Percentiles rank a stretch among this genome's conserved stretches.
Conservation (phyloP, 2,797 vertebrate species). For the Pygocentrus nattereri region DNA sequence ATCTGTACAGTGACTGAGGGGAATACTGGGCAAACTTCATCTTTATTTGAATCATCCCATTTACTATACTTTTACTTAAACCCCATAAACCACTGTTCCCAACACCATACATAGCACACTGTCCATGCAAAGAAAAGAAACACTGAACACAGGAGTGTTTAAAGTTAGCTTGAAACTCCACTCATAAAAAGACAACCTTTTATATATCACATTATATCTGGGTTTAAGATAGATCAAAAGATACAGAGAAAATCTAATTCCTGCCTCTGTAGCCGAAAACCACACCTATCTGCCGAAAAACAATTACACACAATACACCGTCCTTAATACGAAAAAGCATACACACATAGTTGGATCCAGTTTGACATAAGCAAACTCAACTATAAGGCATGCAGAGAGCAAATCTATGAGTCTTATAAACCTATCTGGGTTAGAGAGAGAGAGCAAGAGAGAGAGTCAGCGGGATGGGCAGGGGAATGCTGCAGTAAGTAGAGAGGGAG, state of each 20-base stretch:
- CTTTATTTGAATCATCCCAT: no score
- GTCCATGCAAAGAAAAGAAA: background rate
- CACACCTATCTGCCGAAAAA: background rate
- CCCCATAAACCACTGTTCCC: no score
- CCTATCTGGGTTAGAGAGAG: conserved; percentile 17
- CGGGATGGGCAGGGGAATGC: conserved; percentile 35
- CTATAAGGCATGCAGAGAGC: background rate
- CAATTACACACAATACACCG: background rate
- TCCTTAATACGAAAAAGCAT: conserved; percentile 16
- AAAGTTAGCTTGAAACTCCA: background rate
- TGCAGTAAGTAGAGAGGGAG: conserved; percentile 33
- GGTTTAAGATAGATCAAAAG: background rate
- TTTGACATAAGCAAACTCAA: background rate
- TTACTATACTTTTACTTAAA: no score
- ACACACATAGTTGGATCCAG: conserved; percentile 24
- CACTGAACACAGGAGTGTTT: no score
- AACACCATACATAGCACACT: no score
- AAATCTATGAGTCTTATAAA: background rate
- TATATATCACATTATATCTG: background rate
- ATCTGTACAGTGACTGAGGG: no score
- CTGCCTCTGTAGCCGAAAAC: background rate
- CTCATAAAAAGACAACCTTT: background rate
- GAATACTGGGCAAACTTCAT: no score
- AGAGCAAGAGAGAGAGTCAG: conserved; percentile 7
- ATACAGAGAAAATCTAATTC: background rate